A percentile compares a stretch with the other conserved stretches of the same genome.
These are phyloP conservation scores for Cliona cf. orientalis DNA, from an alignment of 37 sponge, comb jelly and placozoan genomes.

Conservation along the genomic window DNA sequence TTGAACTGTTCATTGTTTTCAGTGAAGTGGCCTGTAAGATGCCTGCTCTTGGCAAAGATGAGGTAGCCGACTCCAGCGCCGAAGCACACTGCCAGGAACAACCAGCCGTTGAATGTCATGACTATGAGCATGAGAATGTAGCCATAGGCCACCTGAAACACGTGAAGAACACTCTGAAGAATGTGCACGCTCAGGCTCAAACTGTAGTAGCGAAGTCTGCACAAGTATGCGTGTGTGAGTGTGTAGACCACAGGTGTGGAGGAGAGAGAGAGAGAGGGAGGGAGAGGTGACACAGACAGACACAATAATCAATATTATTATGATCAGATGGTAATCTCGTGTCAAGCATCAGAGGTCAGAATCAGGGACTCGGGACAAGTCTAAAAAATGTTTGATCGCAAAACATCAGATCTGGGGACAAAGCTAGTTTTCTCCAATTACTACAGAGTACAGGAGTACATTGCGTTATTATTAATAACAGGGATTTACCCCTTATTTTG, in stretches of 20 bases:
- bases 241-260: neutral
- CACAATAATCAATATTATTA: neutral
- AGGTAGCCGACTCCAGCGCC: slow-evolving; percentile 89
- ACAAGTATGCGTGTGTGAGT: neutral
- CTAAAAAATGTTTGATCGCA: no score
- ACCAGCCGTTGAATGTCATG: slow-evolving; percentile 96
- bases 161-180: slow-evolving; percentile 71
- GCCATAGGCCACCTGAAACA: slow-evolving; percentile 75
- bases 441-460: no score
- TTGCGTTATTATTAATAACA: no score
- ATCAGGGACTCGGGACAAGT: no score
- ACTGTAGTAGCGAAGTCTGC: slow-evolving; percentile 32
- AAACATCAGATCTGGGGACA: no score
- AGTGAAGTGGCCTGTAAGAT: slow-evolving; percentile 20
- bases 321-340: no score
- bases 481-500: no score
- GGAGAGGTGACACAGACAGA: no score
- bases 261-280: neutral
- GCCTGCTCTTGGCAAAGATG: slow-evolving; percentile 52
- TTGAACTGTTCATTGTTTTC: slow-evolving; percentile 66
- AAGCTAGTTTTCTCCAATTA: no score
- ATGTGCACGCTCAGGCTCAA: slow-evolving; percentile 44
- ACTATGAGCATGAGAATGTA: slow-evolving; percentile 91
- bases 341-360: no score
- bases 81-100: slow-evolving; percentile 83